phyloP scores from a whole-genome alignment of 2,888 invertebrate species.

The Teleogryllus oceanicus region DNA sequence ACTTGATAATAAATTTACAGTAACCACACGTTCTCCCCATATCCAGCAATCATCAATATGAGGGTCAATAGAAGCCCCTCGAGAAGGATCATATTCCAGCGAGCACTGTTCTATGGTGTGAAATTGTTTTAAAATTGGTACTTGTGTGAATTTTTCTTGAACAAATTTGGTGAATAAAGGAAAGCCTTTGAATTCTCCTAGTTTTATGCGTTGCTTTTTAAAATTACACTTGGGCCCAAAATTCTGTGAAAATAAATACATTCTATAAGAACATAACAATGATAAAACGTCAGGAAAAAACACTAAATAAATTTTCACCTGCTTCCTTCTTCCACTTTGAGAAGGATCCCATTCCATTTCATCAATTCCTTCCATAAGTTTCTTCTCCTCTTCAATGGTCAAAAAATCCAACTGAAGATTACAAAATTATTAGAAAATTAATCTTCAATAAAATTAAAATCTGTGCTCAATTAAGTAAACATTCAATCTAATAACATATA shows the following conservation, averaged over 20 bases:
- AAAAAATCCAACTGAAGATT: slow-evolving; percentile 65
- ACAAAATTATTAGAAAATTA: slow-evolving; percentile 42
- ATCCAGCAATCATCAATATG: slow-evolving; percentile 99
- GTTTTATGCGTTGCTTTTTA: slow-evolving; percentile 79
- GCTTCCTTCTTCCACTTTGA: slow-evolving; percentile 94
- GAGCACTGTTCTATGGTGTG: slow-evolving; percentile 92
- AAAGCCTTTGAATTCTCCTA: slow-evolving; percentile 81
- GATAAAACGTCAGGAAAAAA: neutral
- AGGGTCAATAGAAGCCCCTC: slow-evolving; percentile 93
- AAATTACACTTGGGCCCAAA: slow-evolving; percentile 99
- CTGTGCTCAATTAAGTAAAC: neutral
- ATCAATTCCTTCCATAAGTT: slow-evolving; percentile 68
- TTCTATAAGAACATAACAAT: neutral
- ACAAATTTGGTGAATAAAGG: slow-evolving; percentile 75
- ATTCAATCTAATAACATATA: neutral
- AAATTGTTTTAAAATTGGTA: slow-evolving; percentile 64
- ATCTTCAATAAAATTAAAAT: neutral
- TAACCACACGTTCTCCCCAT: slow-evolving; percentile 97
- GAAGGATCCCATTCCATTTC: slow-evolving; percentile 82
- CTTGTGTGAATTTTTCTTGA: slow-evolving; percentile 66
- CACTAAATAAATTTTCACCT: slow-evolving; percentile 50
- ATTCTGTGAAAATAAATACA: slow-evolving; percentile 56
- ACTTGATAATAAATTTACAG: slow-evolving; percentile 80
- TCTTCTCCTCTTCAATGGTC: slow-evolving; percentile 61
- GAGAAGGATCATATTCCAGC: slow-evolving; percentile 80